Conservation (phyloP, 2,888 invertebrate genomes). For the Chymomyza procnemis region DNA sequence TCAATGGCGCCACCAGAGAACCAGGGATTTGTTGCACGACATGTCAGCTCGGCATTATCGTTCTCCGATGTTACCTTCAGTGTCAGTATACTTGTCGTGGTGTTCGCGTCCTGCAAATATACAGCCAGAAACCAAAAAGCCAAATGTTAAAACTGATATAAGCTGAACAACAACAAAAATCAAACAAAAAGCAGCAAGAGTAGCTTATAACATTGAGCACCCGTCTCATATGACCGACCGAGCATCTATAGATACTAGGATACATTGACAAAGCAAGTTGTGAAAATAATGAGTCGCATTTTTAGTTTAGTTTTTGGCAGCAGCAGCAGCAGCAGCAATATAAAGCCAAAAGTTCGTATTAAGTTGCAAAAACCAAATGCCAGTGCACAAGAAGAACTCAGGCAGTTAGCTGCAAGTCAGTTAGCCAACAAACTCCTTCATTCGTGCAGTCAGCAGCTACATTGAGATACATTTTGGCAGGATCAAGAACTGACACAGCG, state of each 20-base stretch:
- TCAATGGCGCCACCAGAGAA: slow-evolving; percentile 89
- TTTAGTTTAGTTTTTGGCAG: slow-evolving; percentile 4
- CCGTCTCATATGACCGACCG: background rate
- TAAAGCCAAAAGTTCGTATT: background rate
- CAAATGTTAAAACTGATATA: background rate
- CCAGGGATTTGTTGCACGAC: slow-evolving; percentile 91
- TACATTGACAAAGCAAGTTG: slow-evolving; percentile 4
- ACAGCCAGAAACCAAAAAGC: background rate
- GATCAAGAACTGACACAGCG: background rate
- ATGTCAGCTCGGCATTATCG: slow-evolving; percentile 89
- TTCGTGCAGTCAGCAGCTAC: background rate
- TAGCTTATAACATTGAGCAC: background rate
- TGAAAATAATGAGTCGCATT: slow-evolving; percentile 51
- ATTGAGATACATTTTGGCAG: background rate
- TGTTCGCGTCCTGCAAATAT: slow-evolving; percentile 78
- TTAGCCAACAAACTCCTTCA: background rate
- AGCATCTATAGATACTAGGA: background rate
- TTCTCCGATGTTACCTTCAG: slow-evolving; percentile 88
- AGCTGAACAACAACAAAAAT: background rate
- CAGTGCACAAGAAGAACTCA: background rate
- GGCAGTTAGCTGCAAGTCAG: background rate
- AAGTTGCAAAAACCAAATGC: background rate
- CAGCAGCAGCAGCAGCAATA: background rate
- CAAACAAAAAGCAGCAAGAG: background rate
- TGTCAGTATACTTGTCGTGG: slow-evolving; percentile 86